Conservation (phyloP, 2,797 vertebrate genomes). For the Falco peregrinus region DNA sequence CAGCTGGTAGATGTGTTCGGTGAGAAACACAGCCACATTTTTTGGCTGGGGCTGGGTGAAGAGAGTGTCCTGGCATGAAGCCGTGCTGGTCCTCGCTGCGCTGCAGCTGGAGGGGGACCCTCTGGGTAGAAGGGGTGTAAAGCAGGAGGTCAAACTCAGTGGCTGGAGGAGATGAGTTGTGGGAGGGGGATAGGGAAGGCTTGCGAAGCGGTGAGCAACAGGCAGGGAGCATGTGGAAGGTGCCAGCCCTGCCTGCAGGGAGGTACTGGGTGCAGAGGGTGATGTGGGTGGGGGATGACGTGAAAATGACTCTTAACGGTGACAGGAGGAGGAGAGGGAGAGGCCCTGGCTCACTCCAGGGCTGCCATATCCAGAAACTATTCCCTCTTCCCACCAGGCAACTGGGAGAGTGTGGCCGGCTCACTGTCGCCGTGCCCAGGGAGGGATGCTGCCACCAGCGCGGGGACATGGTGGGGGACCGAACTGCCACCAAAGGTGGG, state of each 20-base stretch:
- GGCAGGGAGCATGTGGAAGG: background rate
- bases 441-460: background rate
- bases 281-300: background rate
- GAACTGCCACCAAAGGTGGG: fast-evolving
- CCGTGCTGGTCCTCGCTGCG: fast-evolving
- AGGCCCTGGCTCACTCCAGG: background rate
- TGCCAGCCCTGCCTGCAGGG: background rate
- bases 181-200: background rate
- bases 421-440: background rate
- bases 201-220: background rate
- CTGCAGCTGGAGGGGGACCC: background rate
- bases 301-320: background rate
- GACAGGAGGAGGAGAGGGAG: background rate
- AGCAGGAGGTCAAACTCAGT: fast-evolving
- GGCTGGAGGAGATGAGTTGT: background rate
- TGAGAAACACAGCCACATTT: background rate
- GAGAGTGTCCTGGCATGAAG: background rate
- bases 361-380: background rate
- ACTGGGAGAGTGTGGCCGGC: fast-evolving
- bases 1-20: background rate
- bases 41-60: background rate
- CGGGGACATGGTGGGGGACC: fast-evolving
- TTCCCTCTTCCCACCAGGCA: fast-evolving
- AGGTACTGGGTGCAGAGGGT: fast-evolving
- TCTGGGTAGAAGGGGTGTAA: background rate